Evolutionary conservation across 2,113 vertebrate genomes (phyloP).

Genomic region (Carollia perspicillata): DNA sequence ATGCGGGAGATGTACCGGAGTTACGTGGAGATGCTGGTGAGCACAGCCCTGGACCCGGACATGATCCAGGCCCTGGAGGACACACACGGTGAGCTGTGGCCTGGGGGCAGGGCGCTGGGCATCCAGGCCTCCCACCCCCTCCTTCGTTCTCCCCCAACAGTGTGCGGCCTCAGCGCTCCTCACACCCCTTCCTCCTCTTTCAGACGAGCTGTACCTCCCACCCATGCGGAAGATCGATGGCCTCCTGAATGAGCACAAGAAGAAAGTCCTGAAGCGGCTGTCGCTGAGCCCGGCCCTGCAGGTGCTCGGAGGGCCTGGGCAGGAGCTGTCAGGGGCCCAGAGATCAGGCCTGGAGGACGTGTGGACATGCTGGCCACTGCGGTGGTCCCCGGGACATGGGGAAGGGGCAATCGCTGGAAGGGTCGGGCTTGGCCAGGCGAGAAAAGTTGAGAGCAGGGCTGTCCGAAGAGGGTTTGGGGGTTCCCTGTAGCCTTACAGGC

Average conservation of each 20-base stretch:
- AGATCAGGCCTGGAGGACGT: too few relatives aligned
- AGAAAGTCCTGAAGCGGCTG: constrained; percentile 89
- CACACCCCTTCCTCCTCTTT: not conserved
- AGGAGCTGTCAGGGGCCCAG: rapidly evolving
- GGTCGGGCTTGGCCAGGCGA: not conserved
- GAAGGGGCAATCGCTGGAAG: not conserved
- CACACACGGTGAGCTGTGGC: constrained; percentile 85
- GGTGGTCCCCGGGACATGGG: not conserved
- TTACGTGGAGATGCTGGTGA: constrained; percentile 96
- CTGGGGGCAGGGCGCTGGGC: not conserved
- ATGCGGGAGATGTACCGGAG: constrained; percentile 97
- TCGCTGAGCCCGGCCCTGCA: constrained; percentile 89
- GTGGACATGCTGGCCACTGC: rapidly evolving
- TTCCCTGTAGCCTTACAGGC: not conserved
- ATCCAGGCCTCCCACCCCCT: not conserved
- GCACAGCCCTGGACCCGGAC: constrained; percentile 93
- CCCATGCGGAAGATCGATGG: constrained; percentile 94
- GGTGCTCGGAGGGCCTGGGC: constrained; percentile 34
- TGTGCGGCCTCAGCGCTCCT: not conserved
- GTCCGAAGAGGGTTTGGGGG: not conserved
- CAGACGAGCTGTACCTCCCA: constrained; percentile 91
- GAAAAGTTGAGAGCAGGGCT: not conserved
- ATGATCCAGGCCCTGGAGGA: constrained; percentile 97
- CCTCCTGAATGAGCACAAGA: constrained; percentile 92
- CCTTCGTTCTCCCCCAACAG: rapidly evolving